Percentiles rank a stretch among this genome's conserved stretches.
Conservation (phyloP, 1,140 invertebrate species). For the Eriocheir sinensis region DNA sequence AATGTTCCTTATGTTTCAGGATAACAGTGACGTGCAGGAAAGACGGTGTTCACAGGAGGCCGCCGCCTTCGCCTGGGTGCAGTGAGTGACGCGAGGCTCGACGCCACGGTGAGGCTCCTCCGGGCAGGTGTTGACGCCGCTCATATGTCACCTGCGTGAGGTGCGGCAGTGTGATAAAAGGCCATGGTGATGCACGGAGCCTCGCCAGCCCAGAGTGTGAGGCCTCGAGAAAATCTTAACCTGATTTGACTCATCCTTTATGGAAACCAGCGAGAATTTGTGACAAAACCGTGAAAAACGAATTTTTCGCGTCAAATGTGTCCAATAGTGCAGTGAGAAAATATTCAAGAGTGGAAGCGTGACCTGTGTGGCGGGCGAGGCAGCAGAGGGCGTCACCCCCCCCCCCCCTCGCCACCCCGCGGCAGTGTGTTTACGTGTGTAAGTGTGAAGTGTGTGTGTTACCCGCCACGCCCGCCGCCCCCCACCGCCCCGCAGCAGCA, state of each 20-base stretch:
- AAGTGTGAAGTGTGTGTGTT: neutral
- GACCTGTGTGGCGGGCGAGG: neutral
- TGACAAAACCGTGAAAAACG: neutral
- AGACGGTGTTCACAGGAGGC: neutral
- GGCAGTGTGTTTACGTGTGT: neutral
- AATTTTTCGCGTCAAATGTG: neutral
- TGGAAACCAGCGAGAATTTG: no score
- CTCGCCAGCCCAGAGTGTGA: neutral
- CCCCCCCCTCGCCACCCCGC: neutral
- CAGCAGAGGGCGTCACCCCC: neutral
- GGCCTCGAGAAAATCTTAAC: neutral
- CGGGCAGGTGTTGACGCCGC: neutral
- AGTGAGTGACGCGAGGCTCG: neutral
- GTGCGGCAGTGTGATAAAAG: neutral
- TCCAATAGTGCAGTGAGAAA: neutral
- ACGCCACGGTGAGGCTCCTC: neutral
- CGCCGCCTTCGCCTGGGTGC: neutral
- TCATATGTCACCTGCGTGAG: neutral
- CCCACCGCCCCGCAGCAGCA: neutral
- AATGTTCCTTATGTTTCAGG: constrained; percentile 13
- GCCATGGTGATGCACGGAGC: neutral
- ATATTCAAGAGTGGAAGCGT: neutral
- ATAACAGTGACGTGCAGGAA: neutral
- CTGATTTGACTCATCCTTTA: neutral
- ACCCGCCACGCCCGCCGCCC: neutral